phyloP scores from a whole-genome alignment of 2,888 invertebrate species.

The Ephialtes manifestator region DNA sequence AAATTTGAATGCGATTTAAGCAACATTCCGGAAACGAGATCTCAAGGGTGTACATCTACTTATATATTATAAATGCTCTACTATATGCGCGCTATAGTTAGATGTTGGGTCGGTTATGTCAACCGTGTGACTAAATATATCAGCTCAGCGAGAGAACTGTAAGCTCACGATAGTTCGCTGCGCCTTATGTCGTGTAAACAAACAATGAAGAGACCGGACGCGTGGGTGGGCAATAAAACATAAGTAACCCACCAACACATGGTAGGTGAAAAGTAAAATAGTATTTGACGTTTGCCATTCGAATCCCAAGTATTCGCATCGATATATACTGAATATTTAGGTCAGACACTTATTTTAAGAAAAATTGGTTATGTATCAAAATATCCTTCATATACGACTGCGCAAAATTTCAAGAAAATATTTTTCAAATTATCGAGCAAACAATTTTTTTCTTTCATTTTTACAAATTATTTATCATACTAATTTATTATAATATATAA shows the following conservation, averaged over 20 bases:
- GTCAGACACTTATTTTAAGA: background rate
- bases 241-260: background rate
- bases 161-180: conserved; percentile 38
- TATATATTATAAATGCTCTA: conserved; percentile 6
- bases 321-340: background rate
- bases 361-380: background rate
- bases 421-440: too few species aligned
- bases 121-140: conserved; percentile 53
- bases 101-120: conserved; percentile 35
- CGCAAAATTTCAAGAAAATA: background rate
- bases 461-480: too few species aligned
- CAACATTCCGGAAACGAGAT: conserved; percentile 27
- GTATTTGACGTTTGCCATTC: background rate
- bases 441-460: too few species aligned
- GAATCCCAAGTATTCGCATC: background rate
- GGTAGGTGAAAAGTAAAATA: background rate
- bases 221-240: conserved; percentile 31
- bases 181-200: conserved; percentile 76
- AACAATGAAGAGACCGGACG: conserved; percentile 71
- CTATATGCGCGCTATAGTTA: conserved; percentile 46
- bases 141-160: conserved; percentile 5
- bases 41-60: conserved; percentile 26
- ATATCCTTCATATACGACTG: background rate
- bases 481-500: too few species aligned
- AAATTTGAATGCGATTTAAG: background rate